Conservation (phyloP, 2,888 invertebrate species). For the Drosophila affinis region DNA sequence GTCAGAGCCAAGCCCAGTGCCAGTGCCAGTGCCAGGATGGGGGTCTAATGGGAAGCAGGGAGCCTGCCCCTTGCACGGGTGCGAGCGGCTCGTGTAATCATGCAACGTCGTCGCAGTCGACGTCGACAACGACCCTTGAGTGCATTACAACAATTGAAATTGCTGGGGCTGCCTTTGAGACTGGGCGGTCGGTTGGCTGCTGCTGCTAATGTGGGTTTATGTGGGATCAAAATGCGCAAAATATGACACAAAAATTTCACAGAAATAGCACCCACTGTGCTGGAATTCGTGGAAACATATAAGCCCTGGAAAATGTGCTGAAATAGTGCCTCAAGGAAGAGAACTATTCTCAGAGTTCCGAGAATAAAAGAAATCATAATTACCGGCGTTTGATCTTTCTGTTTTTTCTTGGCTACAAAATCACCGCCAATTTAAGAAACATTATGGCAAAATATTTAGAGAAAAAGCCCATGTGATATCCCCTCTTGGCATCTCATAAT, state of each 20-base stretch:
- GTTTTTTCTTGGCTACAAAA: not conserved
- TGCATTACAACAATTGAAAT: conserved; percentile 77
- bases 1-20: not conserved
- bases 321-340: not conserved
- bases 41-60: conserved; percentile 3
- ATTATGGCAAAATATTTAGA: too few relatives aligned
- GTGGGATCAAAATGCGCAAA: conserved; percentile 1
- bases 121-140: conserved; percentile 59
- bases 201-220: conserved; percentile 21
- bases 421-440: too few relatives aligned
- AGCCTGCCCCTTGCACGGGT: conserved; percentile 6
- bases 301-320: not conserved
- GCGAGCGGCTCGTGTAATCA: conserved; percentile 62
- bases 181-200: not conserved
- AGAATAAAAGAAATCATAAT: not conserved
- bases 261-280: not conserved
- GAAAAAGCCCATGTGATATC: too few relatives aligned
- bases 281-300: not conserved
- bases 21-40: not conserved
- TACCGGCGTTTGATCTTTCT: not conserved
- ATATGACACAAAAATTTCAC: not conserved
- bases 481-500: not conserved
- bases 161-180: conserved; percentile 46
- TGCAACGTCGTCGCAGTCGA: conserved; percentile 49
- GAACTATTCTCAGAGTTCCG: not conserved